Evolutionary conservation across 2,113 vertebrate genomes (phyloP), one percentile per base, ranked within the genome.

Genomic region (Redunca redunca): DNA sequence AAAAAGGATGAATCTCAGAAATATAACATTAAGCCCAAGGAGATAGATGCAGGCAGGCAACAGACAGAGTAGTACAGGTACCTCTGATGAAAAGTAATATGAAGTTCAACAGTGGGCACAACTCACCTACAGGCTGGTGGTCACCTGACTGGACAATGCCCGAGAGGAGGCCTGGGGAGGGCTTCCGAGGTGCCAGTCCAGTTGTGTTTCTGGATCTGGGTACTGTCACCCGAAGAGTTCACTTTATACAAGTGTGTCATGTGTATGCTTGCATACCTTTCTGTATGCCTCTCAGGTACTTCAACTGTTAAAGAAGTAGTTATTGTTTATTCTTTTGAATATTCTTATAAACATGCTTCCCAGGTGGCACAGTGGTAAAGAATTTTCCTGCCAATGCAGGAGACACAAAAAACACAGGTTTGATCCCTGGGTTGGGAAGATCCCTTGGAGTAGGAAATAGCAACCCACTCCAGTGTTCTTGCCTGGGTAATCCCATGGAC

Each of bases 61-160:
- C 14, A 46, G n/a, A 40, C 23, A 4, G 0, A 5, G 0, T 2
- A 43, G 2, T 0, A 1, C 15, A n/a, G 36, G 52, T 6, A 21
- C 43, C 52, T 60, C 52, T 58, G 55, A 88, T 36, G n/a, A 78
- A 80, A 92, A 77, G 60, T 16, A 21, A 19, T 14, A 23, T 12
- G 46, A 77, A 43, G 80, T 53, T 90, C 53, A 57, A 50, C 46
- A 50, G 64, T 0, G 19, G 57, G 36, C 48, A 52, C 28, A 19
- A 5, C 64, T 13, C 67, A 50, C 60, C 60, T 62, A 13, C 60
- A 93, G 36, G 64, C 23, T 7, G 13, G 83, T 1, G 13, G 46
- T 43, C 21, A 19, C 19, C 19, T 87, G 21, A 58, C 5, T 6
- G 67, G 28, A 50, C 64, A 71, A 6, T 71, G 13, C 2, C 25